Base-by-base conservation (phyloP, 92 coral and sea anemone genomes). In the Heliopora coerulea region DNA sequence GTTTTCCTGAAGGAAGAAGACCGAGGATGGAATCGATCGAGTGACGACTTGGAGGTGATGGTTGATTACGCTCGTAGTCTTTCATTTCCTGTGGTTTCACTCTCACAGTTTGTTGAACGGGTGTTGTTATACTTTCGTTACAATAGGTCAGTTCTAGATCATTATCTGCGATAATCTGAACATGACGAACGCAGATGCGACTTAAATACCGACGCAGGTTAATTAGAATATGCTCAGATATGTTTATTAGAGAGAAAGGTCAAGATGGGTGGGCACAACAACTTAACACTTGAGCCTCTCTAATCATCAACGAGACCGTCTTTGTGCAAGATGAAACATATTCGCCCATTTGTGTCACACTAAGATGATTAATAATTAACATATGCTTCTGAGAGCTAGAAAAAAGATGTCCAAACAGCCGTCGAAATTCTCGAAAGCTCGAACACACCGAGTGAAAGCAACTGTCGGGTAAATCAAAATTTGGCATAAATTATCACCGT, bases 1-100 rank as follows among this genome's bases (percentile, higher is more conserved):
- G 12, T 4, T 56, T 56, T 23, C 3, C 15, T 23, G 29, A 13
- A 1, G 33, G 28, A 9, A 28, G 33, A 23, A 56, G 3, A 4
- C 61, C 61, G 17, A 56, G 61, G 15, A 56, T 56, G 31, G 30
- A 14, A 23, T 56, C 31, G 3, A 56, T 56, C 61, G 61, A 56
- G 31, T 56, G 61, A 28, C 11, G 6, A 11, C 3, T 56, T 28
- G 8, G 28, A 1, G 33, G 1, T 12, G 11, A 7, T 56, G 13
- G 28, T 28, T 56, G 29, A 15, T 28, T 28, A 23, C 1, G 7
- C 9, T 56, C 61, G 23, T 23, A 17, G 18, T 23, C 61, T 28
- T 56, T 56, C 61, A 56, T 56, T 17, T 14, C 30, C 1, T 4
- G 30, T 23, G 61, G 14, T 8, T 8, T 2, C n/a, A 6, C 12